Percentiles rank a stretch among this genome's conserved stretches.
These are phyloP conservation scores for Nephrotoma guestfalica DNA, from an alignment of 2,888 invertebrate genomes.

Conservation along the genomic window DNA sequence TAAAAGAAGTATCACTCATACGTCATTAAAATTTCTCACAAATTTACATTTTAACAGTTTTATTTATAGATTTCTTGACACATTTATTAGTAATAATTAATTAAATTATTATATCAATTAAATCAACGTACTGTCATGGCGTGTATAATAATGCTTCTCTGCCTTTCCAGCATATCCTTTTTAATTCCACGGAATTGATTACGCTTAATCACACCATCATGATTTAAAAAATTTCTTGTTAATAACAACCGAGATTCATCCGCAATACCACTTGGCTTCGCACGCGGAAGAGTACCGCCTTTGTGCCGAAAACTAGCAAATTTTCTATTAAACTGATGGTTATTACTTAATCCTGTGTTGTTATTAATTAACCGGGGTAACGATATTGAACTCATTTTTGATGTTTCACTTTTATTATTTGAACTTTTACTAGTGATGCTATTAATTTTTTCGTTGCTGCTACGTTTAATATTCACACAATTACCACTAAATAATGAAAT, in stretches of 20 bases:
- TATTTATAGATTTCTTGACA: background rate
- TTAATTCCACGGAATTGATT: slow-evolving; percentile 63
- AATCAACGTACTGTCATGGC: slow-evolving; percentile 63
- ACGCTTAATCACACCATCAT: slow-evolving; percentile 41
- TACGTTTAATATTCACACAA: background rate
- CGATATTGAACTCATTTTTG: slow-evolving; percentile 15
- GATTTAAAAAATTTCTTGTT: slow-evolving; percentile 17
- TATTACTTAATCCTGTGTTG: slow-evolving; percentile 10
- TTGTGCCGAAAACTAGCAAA: slow-evolving; percentile 19
- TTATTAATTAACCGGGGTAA: slow-evolving; percentile 14
- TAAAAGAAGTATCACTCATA: background rate
- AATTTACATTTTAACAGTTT: background rate
- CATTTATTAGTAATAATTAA: background rate
- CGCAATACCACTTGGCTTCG: background rate
- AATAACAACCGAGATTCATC: background rate
- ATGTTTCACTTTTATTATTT: background rate
- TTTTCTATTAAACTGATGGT: slow-evolving; percentile 17
- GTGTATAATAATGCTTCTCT: slow-evolving; percentile 57
- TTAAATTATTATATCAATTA: slow-evolving; percentile 26
- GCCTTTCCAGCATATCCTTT: slow-evolving; percentile 57
- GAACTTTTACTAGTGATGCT: background rate
- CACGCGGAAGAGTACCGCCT: background rate
- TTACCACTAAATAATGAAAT: background rate
- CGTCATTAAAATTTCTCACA: background rate
- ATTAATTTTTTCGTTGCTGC: background rate